These are phyloP conservation scores for Pristiophorus japonicus DNA, from an alignment of 2,113 vertebrate genomes.

Conservation along the genomic window DNA sequence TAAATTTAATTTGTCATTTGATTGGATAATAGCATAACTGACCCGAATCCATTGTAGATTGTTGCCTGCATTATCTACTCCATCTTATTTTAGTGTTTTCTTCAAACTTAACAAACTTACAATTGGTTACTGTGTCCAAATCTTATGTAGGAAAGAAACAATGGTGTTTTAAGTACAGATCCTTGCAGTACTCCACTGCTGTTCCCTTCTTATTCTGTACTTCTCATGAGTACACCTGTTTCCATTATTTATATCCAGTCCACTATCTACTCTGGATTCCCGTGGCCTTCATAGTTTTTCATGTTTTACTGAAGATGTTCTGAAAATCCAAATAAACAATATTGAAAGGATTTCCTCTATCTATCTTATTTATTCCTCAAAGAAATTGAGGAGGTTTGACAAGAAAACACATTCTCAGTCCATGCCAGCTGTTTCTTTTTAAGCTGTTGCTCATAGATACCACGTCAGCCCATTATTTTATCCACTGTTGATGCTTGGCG, in stretches of 20 bases:
- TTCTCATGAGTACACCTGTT: too few species aligned
- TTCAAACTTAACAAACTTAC: not conserved
- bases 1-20: not conserved
- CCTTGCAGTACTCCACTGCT: too few species aligned
- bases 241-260: not conserved
- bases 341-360: not conserved
- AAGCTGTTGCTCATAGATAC: not conserved
- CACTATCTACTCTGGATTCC: not conserved
- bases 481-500: not conserved
- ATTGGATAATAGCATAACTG: not conserved
- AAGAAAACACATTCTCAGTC: not conserved
- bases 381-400: not conserved
- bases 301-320: not conserved
- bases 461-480: not conserved
- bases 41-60: not conserved
- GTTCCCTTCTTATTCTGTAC: too few species aligned
- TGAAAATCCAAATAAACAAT: not conserved
- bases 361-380: not conserved
- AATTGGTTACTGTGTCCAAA: not conserved
- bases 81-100: not conserved
- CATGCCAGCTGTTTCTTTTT: not conserved
- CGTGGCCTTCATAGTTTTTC: not conserved
- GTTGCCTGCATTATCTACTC: not conserved
- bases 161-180: too few species aligned
- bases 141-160: too few species aligned